Evolutionary conservation across 2,113 vertebrate genomes (phyloP), one percentile per base, ranked within the genome.

Genomic region (Stigmatopora nigra): DNA sequence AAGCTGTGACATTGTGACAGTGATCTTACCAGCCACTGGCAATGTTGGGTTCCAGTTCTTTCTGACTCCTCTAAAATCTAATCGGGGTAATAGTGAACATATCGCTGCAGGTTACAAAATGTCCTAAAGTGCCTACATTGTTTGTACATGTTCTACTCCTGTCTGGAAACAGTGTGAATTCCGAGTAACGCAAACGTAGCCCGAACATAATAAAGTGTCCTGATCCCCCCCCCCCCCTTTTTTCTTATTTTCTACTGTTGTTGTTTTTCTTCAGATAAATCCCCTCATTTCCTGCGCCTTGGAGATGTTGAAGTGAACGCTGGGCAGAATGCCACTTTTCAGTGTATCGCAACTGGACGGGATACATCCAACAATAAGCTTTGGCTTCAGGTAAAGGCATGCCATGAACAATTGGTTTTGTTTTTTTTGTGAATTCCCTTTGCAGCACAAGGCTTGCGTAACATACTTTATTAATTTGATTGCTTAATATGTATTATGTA

Each of bases 221-320:
- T 56, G 53, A 15, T n/a, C n/a, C n/a, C n/a, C n/a, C n/a, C n/a
- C n/a, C n/a, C n/a, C n/a, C n/a, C n/a, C 31, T 56, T 13, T 3
- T 49, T 58, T 57, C n/a, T 6, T 49, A 0, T 12, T 5, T 49
- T 45, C 19, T 45, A 22, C n/a, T 41, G 60, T 44, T 9, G 1
- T 16, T n/a, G 12, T 13, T 77, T 71, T 71, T 82, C 68, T 79
- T 63, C 80, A 99, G 96, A 99, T 89, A 99, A 99, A 88, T 98
- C 97, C 47, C 97, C 97, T 81, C 97, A 99, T 90, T 99, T 99
- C 78, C 90, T 99, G 84, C 94, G 96, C 61, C 89, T 99, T 53
- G 97, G 97, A 22, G 95, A 99, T 11, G 97, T 99, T 63, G 97
- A 99, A 91, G 97, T 99, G 76, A 99, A 99, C n/a, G 95, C 97